These are phyloP conservation scores for Stenodera caucasica DNA, from an alignment of 2,888 invertebrate genomes.

Conservation along the genomic window DNA sequence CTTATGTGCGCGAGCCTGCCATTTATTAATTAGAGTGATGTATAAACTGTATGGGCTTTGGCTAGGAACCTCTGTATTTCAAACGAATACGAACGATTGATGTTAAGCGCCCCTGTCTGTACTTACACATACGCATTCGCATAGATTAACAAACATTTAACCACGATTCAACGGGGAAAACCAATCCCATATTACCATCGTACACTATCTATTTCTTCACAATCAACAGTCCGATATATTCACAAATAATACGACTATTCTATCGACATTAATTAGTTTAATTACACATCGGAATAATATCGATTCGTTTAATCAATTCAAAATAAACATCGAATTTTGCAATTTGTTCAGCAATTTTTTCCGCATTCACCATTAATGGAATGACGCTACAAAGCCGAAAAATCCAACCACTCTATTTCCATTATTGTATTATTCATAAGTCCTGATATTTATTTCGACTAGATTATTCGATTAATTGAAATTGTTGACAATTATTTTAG, in stretches of 20 bases:
- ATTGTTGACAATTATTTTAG: not conserved
- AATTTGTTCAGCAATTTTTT: not conserved
- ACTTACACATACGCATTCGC: slow-evolving; percentile 43
- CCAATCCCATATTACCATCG: slow-evolving; percentile 29
- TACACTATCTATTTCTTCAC: slow-evolving; percentile 13
- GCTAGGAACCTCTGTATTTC: slow-evolving; percentile 46
- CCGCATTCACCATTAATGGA: not conserved
- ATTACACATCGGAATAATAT: not conserved
- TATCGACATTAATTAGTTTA: not conserved
- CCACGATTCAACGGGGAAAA: slow-evolving; percentile 35
- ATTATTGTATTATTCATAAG: too few species aligned
- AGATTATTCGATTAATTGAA: not conserved
- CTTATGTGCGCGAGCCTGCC: slow-evolving; percentile 49
- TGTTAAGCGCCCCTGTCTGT: slow-evolving; percentile 39
- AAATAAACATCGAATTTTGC: too few species aligned
- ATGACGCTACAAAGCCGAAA: too few species aligned
- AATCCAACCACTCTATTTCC: too few species aligned
- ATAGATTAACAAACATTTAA: slow-evolving; percentile 50
- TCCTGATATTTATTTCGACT: not conserved
- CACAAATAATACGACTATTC: not conserved
- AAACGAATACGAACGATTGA: slow-evolving; percentile 48
- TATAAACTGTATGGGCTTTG: slow-evolving; percentile 49
- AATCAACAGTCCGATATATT: not conserved
- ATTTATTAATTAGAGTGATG: slow-evolving; percentile 56
- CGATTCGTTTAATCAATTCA: too few species aligned